Evolutionary conservation across 2,888 invertebrate genomes (phyloP), one percentile per base, ranked within the genome.

Genomic region (Heliothis peltigera): DNA sequence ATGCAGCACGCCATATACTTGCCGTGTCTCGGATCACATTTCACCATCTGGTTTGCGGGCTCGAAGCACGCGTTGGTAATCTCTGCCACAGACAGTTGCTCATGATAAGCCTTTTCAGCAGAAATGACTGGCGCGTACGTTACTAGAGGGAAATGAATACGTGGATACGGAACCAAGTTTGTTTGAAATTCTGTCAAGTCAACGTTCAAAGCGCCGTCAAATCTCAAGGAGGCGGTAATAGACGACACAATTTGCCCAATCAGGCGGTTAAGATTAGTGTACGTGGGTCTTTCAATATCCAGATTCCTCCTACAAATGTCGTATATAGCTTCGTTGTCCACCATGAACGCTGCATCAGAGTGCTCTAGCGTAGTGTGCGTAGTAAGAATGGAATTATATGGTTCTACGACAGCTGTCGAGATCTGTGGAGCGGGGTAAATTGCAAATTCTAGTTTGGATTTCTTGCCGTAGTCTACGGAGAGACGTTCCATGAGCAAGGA

Each of bases 1-100:
- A 99, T 98, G 91, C 98, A 98, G 89, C 98, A 98, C 22, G 98
- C 98, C 98, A 98, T 97, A 95, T 99, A 98, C 90, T 98, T 98
- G 65, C 98, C 98, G 88, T 98, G 97, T 70, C 98, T 96, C 0
- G 98, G 98, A 85, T 98, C 98, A 85, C 98, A 98, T 90, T 98
- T 98, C 35, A 98, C 98, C 98, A 99, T 98, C 95, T 99, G 98
- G 92, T 98, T 98, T 70, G 98, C 98, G 0, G 98, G 98, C 91
- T 99, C 98, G 90, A 99, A 99, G 91, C 98, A 99, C 44, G 98
- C 97, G 85, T 98, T 98, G 70, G 99, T 99, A 82, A 99, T 99
- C 91, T 99, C 98, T 12, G 98, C 97, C 43, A 98, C 98, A 1
- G 98, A 97, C 71, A 98, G 95, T 89, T 98, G 98, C 91, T 98